Percentiles rank a stretch among this genome's conserved stretches.
Conservation (phyloP, 2,797 vertebrate species). For the Epinephelus coioides region DNA sequence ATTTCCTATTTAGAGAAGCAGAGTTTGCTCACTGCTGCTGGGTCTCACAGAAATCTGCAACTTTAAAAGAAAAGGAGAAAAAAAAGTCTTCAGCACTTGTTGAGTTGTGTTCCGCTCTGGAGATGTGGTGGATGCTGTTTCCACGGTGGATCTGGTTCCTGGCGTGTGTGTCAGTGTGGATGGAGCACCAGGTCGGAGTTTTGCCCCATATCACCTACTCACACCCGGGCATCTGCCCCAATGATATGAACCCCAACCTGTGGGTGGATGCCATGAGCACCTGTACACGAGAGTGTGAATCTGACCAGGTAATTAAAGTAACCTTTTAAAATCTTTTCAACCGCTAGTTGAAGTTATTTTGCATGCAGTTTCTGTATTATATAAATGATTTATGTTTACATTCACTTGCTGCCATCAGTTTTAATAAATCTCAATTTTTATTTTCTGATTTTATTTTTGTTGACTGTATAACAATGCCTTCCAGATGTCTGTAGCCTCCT, state of each 20-base stretch:
- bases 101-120: constrained; percentile 55
- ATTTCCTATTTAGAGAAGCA: neutral
- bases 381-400: too few relatives aligned
- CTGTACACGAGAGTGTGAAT: constrained; percentile 93
- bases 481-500: neutral
- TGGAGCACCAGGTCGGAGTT: constrained; percentile 81
- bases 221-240: constrained; percentile 96
- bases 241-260: constrained; percentile 99
- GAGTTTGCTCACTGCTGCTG: neutral
- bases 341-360: too few relatives aligned
- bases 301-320: constrained; percentile 89
- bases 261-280: constrained; percentile 99
- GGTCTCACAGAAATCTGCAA: constrained; percentile 17
- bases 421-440: neutral
- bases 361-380: too few relatives aligned
- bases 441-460: neutral
- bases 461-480: neutral
- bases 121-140: constrained; percentile 89
- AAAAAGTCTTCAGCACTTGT: neutral
- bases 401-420: too few relatives aligned
- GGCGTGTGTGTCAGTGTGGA: constrained; percentile 82
- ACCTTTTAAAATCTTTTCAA: too few relatives aligned
- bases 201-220: constrained; percentile 87
- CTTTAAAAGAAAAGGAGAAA: neutral
- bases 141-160: constrained; percentile 90